phyloP scores from a whole-genome alignment of 2,113 vertebrate genomes.

The Arothron firmamentum region DNA sequence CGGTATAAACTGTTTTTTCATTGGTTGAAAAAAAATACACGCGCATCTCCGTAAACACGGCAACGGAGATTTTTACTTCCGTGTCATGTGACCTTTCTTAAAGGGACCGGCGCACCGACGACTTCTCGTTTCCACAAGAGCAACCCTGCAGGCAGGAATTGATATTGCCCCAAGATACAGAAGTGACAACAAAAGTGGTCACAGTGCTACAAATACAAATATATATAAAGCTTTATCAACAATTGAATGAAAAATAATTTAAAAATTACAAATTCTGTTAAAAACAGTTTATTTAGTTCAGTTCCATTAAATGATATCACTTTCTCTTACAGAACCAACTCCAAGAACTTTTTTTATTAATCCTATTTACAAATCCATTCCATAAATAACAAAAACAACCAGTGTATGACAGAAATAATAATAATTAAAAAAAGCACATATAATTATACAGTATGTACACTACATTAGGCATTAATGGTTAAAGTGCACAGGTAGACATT shows the following conservation, averaged over 20 bases:
- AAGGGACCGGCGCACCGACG: conserved; percentile 35
- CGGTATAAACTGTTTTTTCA: neutral
- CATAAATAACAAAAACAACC: conserved; percentile 29
- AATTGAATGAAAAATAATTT: neutral
- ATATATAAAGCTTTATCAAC: neutral
- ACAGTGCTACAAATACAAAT: neutral
- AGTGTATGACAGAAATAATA: conserved; percentile 41
- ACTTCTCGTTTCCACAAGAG: neutral
- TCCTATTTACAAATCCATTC: conserved; percentile 64
- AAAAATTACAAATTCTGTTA: neutral
- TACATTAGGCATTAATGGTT: conserved; percentile 61
- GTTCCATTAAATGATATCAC: neutral
- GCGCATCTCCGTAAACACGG: conserved; percentile 51
- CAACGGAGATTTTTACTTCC: conserved; percentile 53
- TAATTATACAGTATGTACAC: conserved; percentile 23
- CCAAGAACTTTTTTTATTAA: conserved; percentile 54
- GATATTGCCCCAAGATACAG: neutral
- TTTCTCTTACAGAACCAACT: neutral
- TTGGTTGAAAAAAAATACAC: conserved; percentile 22
- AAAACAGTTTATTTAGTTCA: neutral
- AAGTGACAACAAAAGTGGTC: no score
- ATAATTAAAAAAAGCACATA: conserved; percentile 7
- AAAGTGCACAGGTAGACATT: conserved; percentile 68
- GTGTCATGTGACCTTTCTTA: conserved; percentile 64
- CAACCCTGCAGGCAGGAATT: neutral